Conservation (phyloP, 2,888 invertebrate species). For the Drosophila quinaria region DNA sequence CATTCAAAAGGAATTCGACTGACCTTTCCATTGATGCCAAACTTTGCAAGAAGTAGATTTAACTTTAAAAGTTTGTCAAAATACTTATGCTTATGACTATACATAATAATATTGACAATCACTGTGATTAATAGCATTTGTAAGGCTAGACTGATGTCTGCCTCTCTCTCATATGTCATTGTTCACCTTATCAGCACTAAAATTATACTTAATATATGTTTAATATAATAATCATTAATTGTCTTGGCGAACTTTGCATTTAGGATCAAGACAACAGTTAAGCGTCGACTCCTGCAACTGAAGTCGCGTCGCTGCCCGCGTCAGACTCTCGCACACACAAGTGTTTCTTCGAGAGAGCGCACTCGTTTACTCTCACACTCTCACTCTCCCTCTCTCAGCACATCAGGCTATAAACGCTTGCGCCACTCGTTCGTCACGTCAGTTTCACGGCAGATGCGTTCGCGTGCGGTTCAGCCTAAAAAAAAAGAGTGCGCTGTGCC, state of each 20-base stretch:
- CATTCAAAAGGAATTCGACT: no score
- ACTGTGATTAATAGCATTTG: slow-evolving; percentile 39
- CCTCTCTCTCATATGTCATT: background rate
- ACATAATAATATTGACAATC: slow-evolving; percentile 15
- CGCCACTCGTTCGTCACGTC: slow-evolving; percentile 19
- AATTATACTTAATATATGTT: slow-evolving; percentile 7
- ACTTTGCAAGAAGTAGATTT: no score
- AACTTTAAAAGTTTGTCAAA: no score
- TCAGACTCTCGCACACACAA: background rate
- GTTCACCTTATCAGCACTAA: slow-evolving; percentile 33
- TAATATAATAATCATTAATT: slow-evolving; percentile 6
- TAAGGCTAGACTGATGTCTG: slow-evolving; percentile 12
- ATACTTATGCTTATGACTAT: no score
- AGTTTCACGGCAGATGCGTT: slow-evolving; percentile 49
- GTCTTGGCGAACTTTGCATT: background rate
- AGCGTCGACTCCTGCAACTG: slow-evolving; percentile 3
- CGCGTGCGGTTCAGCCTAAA: slow-evolving; percentile 49
- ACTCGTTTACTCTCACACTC: background rate
- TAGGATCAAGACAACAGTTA: slow-evolving; percentile 25
- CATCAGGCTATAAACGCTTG: slow-evolving; percentile 49
- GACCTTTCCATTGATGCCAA: no score
- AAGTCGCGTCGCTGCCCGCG: slow-evolving; percentile 6
- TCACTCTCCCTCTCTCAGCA: background rate
- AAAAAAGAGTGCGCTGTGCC: slow-evolving; percentile 4
- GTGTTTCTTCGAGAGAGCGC: background rate